These are phyloP conservation scores for Drosophila santomea DNA, from an alignment of 1,140 invertebrate species.

Conservation along the genomic window DNA sequence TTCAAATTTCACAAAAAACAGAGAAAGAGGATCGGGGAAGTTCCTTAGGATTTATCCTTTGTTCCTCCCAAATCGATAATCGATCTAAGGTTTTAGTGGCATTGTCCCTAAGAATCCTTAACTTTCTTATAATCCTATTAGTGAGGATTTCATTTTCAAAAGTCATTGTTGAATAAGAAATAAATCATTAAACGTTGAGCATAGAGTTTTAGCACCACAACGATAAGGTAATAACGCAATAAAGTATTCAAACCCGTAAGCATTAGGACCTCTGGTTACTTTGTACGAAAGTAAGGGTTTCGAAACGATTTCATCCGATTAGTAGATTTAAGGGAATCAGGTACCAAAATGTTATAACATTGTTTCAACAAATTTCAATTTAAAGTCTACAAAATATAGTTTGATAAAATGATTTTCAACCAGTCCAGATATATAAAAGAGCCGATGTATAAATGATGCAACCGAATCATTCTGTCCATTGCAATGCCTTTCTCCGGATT, in stretches of 20 bases:
- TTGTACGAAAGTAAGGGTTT: too few relatives aligned
- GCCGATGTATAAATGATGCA: conserved; percentile 9
- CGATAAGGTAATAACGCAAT: not conserved
- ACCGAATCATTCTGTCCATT: not conserved
- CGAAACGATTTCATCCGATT: too few relatives aligned
- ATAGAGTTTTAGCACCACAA: too few relatives aligned
- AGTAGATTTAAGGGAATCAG: too few relatives aligned
- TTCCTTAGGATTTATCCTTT: conserved; percentile 16
- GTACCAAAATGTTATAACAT: too few relatives aligned
- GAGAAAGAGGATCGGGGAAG: not conserved
- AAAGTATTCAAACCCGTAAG: not conserved
- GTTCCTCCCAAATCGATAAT: conserved; percentile 4
- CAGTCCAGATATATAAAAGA: not conserved
- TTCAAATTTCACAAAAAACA: conserved; percentile 16
- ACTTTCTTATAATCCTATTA: conserved; percentile 7
- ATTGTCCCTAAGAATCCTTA: not conserved
- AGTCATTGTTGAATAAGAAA: not conserved
- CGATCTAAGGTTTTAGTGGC: not conserved
- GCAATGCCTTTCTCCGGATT: conserved; percentile 17
- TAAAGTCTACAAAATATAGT: too few relatives aligned
- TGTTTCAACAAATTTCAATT: too few relatives aligned
- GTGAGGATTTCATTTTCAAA: too few relatives aligned
- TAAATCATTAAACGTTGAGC: not conserved
- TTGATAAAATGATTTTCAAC: not conserved
- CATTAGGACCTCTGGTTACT: too few relatives aligned